Conservation (phyloP, 2,113 vertebrate species). For the Rhabdornis inornatus region DNA sequence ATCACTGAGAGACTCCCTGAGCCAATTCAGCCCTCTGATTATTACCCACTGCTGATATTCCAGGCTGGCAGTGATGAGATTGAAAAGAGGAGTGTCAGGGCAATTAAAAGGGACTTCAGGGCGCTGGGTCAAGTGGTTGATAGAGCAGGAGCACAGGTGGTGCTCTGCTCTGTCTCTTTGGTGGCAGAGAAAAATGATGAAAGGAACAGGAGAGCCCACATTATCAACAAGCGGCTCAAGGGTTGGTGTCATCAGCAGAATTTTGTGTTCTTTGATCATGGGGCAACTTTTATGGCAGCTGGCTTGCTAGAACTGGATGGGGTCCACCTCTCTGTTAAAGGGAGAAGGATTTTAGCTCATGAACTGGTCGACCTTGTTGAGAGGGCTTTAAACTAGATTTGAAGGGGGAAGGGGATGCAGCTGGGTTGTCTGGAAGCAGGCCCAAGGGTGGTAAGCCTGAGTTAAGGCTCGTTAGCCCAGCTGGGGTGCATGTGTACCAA, state of each 20-base stretch:
- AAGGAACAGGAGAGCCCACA: background rate
- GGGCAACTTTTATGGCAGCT: too few species aligned
- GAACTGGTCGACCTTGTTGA: too few species aligned
- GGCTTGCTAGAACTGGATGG: too few species aligned
- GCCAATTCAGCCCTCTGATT: background rate
- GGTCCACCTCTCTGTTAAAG: too few species aligned
- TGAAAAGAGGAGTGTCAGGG: background rate
- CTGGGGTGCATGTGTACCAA: background rate
- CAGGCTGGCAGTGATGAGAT: background rate
- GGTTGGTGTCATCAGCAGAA: too few species aligned
- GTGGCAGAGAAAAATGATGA: background rate
- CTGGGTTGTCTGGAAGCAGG: background rate
- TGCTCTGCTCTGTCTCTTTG: background rate
- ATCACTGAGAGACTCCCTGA: background rate
- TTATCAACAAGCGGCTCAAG: background rate
- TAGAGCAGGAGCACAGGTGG: background rate
- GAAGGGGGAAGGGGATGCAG: background rate
- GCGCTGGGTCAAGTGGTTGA: background rate
- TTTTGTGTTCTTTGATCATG: too few species aligned
- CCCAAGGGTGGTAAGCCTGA: background rate
- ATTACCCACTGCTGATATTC: too few species aligned
- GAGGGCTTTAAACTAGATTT: background rate
- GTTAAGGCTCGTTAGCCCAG: background rate
- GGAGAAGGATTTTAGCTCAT: too few species aligned
- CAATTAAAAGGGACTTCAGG: background rate